These are phyloP conservation scores for Pentalonia nigronervosa DNA, from an alignment of 1,140 invertebrate genomes.

Conservation along the genomic window DNA sequence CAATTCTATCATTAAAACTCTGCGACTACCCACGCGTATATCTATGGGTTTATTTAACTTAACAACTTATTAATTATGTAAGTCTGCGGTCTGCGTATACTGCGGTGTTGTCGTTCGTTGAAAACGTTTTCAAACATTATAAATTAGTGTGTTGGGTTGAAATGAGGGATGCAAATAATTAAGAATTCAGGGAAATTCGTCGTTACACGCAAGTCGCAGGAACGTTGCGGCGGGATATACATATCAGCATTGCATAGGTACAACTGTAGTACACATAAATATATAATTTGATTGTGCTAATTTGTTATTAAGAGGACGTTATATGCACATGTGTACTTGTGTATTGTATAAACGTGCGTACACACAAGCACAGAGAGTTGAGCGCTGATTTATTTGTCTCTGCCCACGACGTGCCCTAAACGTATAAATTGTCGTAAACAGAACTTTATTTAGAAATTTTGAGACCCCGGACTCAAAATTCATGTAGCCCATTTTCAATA, in stretches of 20 bases:
- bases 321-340: neutral
- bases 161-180: constrained; percentile 7
- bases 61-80: constrained; percentile 1
- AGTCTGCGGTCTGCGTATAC: neutral
- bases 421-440: too few species aligned
- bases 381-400: neutral
- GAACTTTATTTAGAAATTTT: neutral
- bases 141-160: neutral
- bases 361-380: neutral
- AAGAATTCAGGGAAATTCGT: constrained; percentile 9
- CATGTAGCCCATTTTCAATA: too few species aligned
- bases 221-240: neutral
- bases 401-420: neutral
- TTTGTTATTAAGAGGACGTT: constrained; percentile 9
- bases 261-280: neutral
- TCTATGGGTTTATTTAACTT: neutral
- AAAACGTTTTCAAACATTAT: neutral
- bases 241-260: neutral
- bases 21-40: neutral
- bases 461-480: too few species aligned
- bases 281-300: constrained; percentile 8
- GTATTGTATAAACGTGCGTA: neutral
- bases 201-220: neutral
- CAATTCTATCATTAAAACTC: neutral
- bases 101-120: neutral